These are phyloP conservation scores for Alectoris magna DNA, from an alignment of 2,797 vertebrate genomes.

Conservation along the genomic window DNA sequence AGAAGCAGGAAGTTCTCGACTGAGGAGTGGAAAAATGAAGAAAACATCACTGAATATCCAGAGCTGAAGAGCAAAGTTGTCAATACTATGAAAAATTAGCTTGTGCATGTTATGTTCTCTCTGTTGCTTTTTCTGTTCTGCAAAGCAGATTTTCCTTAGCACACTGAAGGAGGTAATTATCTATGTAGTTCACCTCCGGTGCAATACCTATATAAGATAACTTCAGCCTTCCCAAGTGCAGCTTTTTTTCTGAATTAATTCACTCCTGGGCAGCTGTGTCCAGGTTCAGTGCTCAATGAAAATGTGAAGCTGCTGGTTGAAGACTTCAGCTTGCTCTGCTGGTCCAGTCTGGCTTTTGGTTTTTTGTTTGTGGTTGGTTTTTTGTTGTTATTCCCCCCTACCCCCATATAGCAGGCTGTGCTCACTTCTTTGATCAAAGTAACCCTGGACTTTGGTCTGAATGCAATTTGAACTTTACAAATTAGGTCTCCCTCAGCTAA, in stretches of 20 bases:
- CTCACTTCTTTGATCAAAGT: slow-evolving; percentile 25
- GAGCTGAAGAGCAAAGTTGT: neutral
- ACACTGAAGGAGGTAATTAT: neutral
- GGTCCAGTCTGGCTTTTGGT: neutral
- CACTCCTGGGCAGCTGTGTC: neutral
- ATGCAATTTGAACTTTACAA: slow-evolving; percentile 32
- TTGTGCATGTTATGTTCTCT: neutral
- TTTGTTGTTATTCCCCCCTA: too few relatives aligned
- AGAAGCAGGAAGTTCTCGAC: neutral
- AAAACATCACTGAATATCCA: neutral
- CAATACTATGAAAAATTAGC: neutral
- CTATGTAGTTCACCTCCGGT: neutral
- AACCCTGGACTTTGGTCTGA: slow-evolving; percentile 2
- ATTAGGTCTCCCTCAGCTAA: neutral
- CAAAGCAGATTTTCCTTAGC: neutral
- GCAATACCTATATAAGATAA: neutral
- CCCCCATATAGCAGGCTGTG: neutral
- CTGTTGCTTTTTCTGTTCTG: neutral
- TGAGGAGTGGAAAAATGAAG: too few relatives aligned
- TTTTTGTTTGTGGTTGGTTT: neutral
- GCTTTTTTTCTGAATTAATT: neutral
- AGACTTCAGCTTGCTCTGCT: neutral
- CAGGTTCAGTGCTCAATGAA: neutral
- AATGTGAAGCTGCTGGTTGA: neutral
- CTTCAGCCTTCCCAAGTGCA: neutral